Conservation (phyloP, 1,140 invertebrate species). For the Diabrotica virgifera region DNA sequence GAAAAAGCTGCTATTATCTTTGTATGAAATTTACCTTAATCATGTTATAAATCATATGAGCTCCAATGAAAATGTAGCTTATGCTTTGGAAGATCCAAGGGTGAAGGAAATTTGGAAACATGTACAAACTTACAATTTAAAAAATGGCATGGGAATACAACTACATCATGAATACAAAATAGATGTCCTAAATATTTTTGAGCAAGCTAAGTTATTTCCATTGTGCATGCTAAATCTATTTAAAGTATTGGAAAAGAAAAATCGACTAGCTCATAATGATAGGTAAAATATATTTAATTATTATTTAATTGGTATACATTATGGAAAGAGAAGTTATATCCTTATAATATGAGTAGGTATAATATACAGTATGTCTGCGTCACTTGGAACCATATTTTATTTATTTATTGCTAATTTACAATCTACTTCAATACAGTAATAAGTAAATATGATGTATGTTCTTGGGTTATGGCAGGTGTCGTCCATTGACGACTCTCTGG, state of each 20-base stretch:
- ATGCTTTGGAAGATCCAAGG: constrained; percentile 50
- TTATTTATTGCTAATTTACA: too few relatives aligned
- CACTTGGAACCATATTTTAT: too few relatives aligned
- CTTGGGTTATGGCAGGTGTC: too few relatives aligned
- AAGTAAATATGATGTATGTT: too few relatives aligned
- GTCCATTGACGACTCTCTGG: too few relatives aligned
- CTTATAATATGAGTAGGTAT: too few relatives aligned
- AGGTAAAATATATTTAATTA: constrained; percentile 26
- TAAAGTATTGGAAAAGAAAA: constrained; percentile 56
- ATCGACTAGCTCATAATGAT: constrained; percentile 71
- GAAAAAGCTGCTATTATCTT: constrained; percentile 51
- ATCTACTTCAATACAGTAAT: too few relatives aligned
- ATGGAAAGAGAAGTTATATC: too few relatives aligned
- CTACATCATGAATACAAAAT: constrained; percentile 38
- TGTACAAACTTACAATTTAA: constrained; percentile 27
- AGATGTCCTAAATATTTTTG: constrained; percentile 52
- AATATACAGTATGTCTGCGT: too few relatives aligned
- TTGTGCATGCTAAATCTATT: constrained; percentile 75
- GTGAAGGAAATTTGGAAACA: constrained; percentile 39
- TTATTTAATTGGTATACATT: too few relatives aligned
- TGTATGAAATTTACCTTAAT: constrained; percentile 53
- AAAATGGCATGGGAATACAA: constrained; percentile 30
- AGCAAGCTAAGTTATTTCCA: constrained; percentile 61
- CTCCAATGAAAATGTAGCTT: constrained; percentile 46
- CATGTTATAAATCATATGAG: constrained; percentile 46